Conservation (phyloP, 2,888 invertebrate genomes). For the Athetis lepigone region DNA sequence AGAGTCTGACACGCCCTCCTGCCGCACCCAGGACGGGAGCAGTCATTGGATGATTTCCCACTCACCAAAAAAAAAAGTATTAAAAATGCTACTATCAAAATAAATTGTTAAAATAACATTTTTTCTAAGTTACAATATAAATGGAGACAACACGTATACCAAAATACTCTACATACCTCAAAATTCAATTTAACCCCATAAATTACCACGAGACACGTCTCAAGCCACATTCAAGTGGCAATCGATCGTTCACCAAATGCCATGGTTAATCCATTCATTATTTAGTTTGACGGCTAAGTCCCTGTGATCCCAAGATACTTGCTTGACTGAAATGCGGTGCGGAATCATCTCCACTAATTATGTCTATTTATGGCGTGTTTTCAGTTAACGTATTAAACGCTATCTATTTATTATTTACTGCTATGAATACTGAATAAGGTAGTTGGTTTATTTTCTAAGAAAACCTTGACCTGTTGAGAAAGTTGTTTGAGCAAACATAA, state of each 20-base stretch:
- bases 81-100: too few species aligned
- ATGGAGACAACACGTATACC: neutral
- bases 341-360: slow-evolving; percentile 37
- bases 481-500: too few species aligned
- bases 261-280: slow-evolving; percentile 62
- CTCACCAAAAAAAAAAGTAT: too few species aligned
- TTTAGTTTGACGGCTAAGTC: slow-evolving; percentile 62
- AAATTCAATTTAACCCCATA: slow-evolving; percentile 4
- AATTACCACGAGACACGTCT: neutral
- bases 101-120: too few species aligned
- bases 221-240: slow-evolving; percentile 9
- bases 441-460: too few species aligned
- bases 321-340: slow-evolving; percentile 34
- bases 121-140: too few species aligned
- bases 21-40: too few species aligned
- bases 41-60: too few species aligned
- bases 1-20: too few species aligned
- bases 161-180: neutral
- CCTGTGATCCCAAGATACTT: slow-evolving; percentile 50
- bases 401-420: too few species aligned
- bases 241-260: slow-evolving; percentile 35
- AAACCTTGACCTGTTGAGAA: too few species aligned
- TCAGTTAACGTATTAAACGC: neutral
- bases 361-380: neutral
- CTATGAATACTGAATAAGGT: too few species aligned